Evolutionary conservation across 2,888 invertebrate genomes (phyloP), one percentile per base, ranked within the genome.

Genomic region (Andrena dorsata): DNA sequence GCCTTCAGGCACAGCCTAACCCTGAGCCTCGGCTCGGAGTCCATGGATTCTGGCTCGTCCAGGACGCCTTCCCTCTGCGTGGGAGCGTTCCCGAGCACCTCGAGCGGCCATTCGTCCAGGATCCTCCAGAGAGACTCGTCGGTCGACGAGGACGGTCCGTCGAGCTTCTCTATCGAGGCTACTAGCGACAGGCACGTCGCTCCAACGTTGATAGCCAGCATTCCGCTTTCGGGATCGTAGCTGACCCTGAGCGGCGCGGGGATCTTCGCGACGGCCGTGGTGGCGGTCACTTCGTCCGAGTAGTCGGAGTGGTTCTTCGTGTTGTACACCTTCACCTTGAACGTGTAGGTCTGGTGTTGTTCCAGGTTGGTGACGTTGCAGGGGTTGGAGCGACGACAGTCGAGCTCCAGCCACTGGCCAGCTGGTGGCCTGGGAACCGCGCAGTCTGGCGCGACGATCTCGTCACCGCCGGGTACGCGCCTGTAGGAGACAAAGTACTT

Each of bases 261-360:
- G 70, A 98, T 97, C 91, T 97, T 96, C 86, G 98, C 97, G 23
- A 98, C 98, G 89, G 97, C 96, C 0, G 98, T 98, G 4, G 97
- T 96, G 56, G 96, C 97, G 0, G 96, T 95, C 63, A 97, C 96
- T 92, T 98, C 98, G 90, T 97, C 97, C 0, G 98, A 98, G 91
- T 97, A 97, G 86, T 97, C 97, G 82, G 98, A 98, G 87, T 97
- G 96, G 20, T 98, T 98, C 93, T 97, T 97, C 0, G 97, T 97
- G 92, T 98, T 98, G 84, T 97, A 95, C 0, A 98, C 98, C 94
- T 97, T 98, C 79, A 97, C 98, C 95, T 97, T 98, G 94, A 98
- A 98, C 0, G 96, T 95, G 93, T 98, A 98, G 32, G 96, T 96
- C 92, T 97, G 97, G 93, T 98, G 97, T 90, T 98, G 98, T 72